These are phyloP conservation scores for Globodera rostochiensis DNA, from an alignment of 1,140 invertebrate species.

Conservation along the genomic window DNA sequence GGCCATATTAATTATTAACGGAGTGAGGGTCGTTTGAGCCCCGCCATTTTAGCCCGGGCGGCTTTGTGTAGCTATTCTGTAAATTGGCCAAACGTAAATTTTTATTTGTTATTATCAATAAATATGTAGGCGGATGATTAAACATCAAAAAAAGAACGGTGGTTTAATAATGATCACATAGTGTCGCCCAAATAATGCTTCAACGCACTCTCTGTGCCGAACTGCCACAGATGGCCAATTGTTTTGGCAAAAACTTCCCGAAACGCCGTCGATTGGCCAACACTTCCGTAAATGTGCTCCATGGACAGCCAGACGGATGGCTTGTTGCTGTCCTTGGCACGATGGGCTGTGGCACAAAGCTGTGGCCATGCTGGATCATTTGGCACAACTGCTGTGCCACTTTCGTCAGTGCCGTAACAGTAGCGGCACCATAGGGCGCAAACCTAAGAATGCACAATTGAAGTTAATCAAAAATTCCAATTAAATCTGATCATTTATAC, in stretches of 20 bases:
- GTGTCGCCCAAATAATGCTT: background rate
- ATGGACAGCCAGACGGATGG: constrained; percentile 5
- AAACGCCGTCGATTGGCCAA: background rate
- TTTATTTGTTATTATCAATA: too few species aligned
- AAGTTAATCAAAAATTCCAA: too few species aligned
- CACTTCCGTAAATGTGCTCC: background rate
- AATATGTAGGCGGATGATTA: too few species aligned
- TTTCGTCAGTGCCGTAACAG: background rate
- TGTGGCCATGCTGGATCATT: background rate
- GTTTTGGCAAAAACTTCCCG: background rate
- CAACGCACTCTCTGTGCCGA: background rate
- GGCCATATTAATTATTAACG: too few species aligned
- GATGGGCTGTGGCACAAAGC: background rate
- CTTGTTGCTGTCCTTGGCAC: background rate
- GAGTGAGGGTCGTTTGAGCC: too few species aligned
- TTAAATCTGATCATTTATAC: too few species aligned
- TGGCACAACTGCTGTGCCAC: background rate
- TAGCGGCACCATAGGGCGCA: constrained; percentile 9
- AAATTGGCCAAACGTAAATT: too few species aligned
- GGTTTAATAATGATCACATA: too few species aligned
- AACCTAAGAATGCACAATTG: background rate
- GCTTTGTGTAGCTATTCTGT: too few species aligned
- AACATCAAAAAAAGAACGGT: too few species aligned
- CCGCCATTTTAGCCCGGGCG: too few species aligned
- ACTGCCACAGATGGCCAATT: background rate